Evolutionary conservation across 2,888 invertebrate genomes (phyloP).

Genomic region (Arge pagana): DNA sequence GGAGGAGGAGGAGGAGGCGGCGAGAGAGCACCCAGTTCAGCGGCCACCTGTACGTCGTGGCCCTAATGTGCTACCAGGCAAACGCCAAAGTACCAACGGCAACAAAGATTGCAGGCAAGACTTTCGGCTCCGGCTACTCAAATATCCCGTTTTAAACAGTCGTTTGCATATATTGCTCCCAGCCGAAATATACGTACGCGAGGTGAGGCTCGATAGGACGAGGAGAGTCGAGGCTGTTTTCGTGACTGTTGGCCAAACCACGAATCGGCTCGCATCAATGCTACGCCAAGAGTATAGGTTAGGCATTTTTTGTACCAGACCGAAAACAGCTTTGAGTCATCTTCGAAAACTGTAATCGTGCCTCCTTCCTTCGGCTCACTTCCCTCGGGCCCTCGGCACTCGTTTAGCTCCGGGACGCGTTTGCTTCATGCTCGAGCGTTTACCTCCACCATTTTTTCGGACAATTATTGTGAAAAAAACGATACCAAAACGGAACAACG

Average conservation of each 20-base stretch:
- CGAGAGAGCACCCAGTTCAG: background rate
- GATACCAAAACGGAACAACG: too few species aligned
- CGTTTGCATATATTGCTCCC: constrained; percentile 46
- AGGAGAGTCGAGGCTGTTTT: background rate
- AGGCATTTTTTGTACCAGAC: background rate
- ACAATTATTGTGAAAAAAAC: too few species aligned
- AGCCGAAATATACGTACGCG: constrained; percentile 29
- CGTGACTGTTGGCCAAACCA: background rate
- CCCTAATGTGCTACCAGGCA: constrained; percentile 12
- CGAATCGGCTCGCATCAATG: background rate
- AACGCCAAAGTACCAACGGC: constrained; percentile 19
- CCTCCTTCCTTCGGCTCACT: background rate
- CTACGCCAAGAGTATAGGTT: constrained; percentile 1
- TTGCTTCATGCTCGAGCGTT: too few species aligned
- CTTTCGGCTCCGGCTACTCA: constrained; percentile 36
- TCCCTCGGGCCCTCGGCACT: background rate
- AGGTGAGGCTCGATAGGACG: background rate
- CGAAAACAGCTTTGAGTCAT: background rate
- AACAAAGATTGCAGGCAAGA: constrained; percentile 17
- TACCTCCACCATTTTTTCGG: too few species aligned
- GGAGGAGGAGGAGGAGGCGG: background rate
- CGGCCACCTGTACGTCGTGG: constrained; percentile 5
- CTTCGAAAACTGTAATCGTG: background rate
- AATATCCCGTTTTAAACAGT: constrained; percentile 54
- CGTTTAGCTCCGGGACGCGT: too few species aligned